These are phyloP conservation scores for Kryptopterus vitreolus DNA, from an alignment of 2,797 vertebrate species.

Conservation along the genomic window DNA sequence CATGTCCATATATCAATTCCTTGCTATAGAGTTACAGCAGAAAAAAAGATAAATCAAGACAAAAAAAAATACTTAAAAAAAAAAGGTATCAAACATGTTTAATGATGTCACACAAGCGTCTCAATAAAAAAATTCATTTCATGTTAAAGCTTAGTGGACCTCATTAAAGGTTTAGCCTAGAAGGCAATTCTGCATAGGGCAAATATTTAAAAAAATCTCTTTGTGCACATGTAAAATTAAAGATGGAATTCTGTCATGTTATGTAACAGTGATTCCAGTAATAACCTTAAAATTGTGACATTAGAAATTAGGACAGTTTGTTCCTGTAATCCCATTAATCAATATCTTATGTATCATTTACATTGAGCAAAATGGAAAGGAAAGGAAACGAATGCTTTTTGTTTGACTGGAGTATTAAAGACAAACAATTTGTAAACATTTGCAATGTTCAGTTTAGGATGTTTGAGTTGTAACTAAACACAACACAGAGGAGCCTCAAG, in stretches of 20 bases:
- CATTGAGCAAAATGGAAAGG: neutral
- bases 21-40: neutral
- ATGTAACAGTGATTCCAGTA: neutral
- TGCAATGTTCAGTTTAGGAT: neutral
- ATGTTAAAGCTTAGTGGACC: neutral
- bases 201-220: neutral
- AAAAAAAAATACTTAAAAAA: too few relatives aligned
- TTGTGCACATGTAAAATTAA: neutral
- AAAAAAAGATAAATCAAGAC: neutral
- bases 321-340: neutral
- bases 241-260: neutral
- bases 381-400: neutral
- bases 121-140: too few relatives aligned
- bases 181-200: neutral
- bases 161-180: neutral
- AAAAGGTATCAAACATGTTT: too few relatives aligned
- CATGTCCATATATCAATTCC: neutral
- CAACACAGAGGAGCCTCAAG: neutral
- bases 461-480: neutral
- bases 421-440: neutral
- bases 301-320: too few relatives aligned
- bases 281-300: neutral
- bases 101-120: too few relatives aligned
- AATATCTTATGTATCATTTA: neutral
- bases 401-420: too few relatives aligned